phyloP scores from a whole-genome alignment of 2,113 vertebrate species.

The Sander lucioperca region DNA sequence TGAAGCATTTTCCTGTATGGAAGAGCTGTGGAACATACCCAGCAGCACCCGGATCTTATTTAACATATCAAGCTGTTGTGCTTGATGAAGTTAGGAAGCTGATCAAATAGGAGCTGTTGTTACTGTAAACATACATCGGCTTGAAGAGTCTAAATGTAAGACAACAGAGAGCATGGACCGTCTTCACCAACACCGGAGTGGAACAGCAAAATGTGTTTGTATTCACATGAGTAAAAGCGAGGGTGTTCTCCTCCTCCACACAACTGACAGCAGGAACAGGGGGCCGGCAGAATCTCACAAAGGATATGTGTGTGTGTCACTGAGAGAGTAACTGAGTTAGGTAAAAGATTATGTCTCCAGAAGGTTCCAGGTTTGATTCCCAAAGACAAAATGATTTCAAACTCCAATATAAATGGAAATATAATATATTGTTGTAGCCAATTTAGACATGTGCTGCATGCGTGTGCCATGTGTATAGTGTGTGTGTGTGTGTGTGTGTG shows the following conservation, averaged over 20 bases:
- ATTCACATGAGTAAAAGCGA: slow-evolving; percentile 1
- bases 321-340: neutral
- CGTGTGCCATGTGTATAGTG: too few relatives aligned
- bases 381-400: neutral
- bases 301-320: neutral
- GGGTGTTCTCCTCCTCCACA: slow-evolving; percentile 53
- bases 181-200: slow-evolving; percentile 11
- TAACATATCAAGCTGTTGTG: neutral
- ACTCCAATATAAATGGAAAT: neutral
- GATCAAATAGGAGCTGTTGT: neutral
- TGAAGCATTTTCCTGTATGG: neutral
- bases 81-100: neutral
- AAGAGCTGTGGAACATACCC: neutral
- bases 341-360: neutral
- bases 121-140: neutral
- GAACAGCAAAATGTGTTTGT: slow-evolving; percentile 25
- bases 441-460: too few relatives aligned
- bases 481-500: too few relatives aligned
- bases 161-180: neutral
- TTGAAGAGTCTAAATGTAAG: neutral
- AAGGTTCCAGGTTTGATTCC: neutral
- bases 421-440: too few relatives aligned
- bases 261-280: slow-evolving; percentile 14
- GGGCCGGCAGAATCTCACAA: neutral
- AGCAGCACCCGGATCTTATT: neutral